A percentile compares a stretch with the other conserved stretches of the same genome.
phyloP scores from a whole-genome alignment of 2,113 vertebrate species.

The Spea bombifrons region DNA sequence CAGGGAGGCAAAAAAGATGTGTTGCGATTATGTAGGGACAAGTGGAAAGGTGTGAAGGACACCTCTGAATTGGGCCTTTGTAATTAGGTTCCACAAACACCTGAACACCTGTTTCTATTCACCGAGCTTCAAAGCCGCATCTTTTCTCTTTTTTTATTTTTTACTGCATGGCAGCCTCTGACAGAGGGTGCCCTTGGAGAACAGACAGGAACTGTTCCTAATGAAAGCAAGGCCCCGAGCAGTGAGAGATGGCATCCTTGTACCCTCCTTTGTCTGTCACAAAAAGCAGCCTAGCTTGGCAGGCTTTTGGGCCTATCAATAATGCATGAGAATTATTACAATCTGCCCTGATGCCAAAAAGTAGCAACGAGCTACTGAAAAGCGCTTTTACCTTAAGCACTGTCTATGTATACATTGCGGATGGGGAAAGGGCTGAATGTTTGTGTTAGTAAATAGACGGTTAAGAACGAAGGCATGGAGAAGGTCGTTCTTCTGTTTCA shows the following conservation, averaged over 20 bases:
- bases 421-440: too few relatives aligned
- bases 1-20: conserved; percentile 51
- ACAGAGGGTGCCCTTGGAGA: conserved; percentile 64
- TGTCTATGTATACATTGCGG: background rate
- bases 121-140: conserved; percentile 57
- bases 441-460: background rate
- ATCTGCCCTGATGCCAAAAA: conserved; percentile 62
- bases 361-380: conserved; percentile 48
- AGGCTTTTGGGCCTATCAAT: conserved; percentile 73
- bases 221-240: conserved; percentile 64
- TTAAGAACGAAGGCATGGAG: background rate
- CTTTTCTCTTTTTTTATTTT: conserved; percentile 46
- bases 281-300: conserved; percentile 62
- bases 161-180: conserved; percentile 52
- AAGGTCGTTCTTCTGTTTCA: too few relatives aligned
- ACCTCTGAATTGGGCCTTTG: conserved; percentile 54
- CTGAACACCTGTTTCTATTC: conserved; percentile 57
- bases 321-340: conserved; percentile 69
- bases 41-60: conserved; percentile 66
- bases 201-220: conserved; percentile 60
- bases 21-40: conserved; percentile 55
- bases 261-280: conserved; percentile 64
- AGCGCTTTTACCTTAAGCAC: conserved; percentile 53
- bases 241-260: conserved; percentile 63
- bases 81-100: conserved; percentile 62